Evolutionary conservation across 2,888 invertebrate genomes (phyloP).

Genomic region (Philaethria dido): DNA sequence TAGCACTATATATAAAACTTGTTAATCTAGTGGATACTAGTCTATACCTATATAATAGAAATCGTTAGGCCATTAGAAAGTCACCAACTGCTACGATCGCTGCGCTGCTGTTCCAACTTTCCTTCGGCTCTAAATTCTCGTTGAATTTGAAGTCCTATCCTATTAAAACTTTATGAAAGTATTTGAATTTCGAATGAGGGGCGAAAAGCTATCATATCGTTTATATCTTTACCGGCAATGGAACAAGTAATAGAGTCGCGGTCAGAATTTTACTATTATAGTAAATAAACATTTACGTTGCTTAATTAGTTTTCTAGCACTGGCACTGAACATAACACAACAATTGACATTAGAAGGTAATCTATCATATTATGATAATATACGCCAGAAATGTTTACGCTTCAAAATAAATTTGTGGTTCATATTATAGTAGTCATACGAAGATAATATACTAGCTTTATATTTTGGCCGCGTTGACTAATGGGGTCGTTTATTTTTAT

Average conservation of each 20-base stretch:
- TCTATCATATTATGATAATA: slow-evolving; percentile 35
- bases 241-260: slow-evolving; percentile 49
- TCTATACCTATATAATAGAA: slow-evolving; percentile 45
- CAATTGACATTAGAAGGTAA: background rate
- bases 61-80: slow-evolving; percentile 51
- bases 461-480: slow-evolving; percentile 82
- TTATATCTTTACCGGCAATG: slow-evolving; percentile 58
- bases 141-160: slow-evolving; percentile 81
- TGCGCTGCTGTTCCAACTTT: slow-evolving; percentile 64
- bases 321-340: background rate
- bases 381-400: slow-evolving; percentile 29
- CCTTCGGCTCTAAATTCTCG: slow-evolving; percentile 68
- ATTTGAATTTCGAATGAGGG: slow-evolving; percentile 82
- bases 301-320: background rate
- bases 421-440: slow-evolving; percentile 47
- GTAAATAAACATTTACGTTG: slow-evolving; percentile 40
- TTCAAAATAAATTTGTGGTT: slow-evolving; percentile 36
- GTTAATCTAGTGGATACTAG: slow-evolving; percentile 49
- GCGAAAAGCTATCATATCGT: slow-evolving; percentile 77
- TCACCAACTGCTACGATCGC: slow-evolving; percentile 55
- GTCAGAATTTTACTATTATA: slow-evolving; percentile 61
- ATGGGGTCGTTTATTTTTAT: slow-evolving; percentile 81
- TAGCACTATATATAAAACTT: slow-evolving; percentile 22
- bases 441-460: slow-evolving; percentile 58
- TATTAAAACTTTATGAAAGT: slow-evolving; percentile 82